Evolutionary conservation across 2,113 vertebrate genomes (phyloP).

Genomic region (Paradisaea rubra): DNA sequence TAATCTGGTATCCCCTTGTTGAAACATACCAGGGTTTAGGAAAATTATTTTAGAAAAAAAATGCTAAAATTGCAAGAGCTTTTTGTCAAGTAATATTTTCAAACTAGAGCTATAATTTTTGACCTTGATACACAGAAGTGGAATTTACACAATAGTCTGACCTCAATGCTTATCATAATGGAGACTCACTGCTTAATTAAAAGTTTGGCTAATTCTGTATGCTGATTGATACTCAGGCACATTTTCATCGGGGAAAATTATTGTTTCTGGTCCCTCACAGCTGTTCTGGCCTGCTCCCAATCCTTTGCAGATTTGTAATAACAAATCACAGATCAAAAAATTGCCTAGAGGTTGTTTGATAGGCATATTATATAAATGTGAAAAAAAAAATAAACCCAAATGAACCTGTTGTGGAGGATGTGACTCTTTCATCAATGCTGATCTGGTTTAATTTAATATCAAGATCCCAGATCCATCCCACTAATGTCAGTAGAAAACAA

Average conservation of each 20-base stretch:
- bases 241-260: constrained; percentile 15
- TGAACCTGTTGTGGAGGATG: background rate
- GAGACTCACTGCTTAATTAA: constrained; percentile 12
- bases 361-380: background rate
- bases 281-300: constrained; percentile 16
- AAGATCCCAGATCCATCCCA: background rate
- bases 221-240: constrained; percentile 3
- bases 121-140: background rate
- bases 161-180: background rate
- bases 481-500: background rate
- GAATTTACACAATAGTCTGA: background rate
- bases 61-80: background rate
- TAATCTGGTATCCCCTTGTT: background rate
- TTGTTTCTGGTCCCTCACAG: constrained; percentile 22
- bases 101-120: background rate
- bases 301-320: constrained; percentile 21
- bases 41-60: background rate
- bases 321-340: constrained; percentile 12
- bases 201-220: constrained; percentile 14
- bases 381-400: background rate
- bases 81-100: background rate
- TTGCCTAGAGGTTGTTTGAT: background rate
- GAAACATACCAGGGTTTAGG: background rate
- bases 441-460: background rate
- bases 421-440: background rate